phyloP scores from a whole-genome alignment of 2,113 vertebrate genomes.

The Passer montanus region DNA sequence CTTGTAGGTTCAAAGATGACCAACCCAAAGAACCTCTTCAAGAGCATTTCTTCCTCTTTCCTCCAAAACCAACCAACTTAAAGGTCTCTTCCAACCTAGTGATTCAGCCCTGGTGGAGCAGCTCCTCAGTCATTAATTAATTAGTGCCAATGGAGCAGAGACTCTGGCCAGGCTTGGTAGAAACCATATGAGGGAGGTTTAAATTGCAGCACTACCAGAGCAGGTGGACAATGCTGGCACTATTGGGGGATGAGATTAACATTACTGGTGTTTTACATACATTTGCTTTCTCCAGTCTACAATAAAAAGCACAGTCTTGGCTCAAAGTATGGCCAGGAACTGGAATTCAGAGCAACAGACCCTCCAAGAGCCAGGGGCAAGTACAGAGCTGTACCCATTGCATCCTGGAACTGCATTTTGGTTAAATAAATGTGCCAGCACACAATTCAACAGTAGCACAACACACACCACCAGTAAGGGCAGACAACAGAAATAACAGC shows the following conservation, averaged over 20 bases:
- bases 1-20: neutral
- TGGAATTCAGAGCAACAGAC: neutral
- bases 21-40: neutral
- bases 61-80: neutral
- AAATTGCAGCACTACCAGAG: rapidly evolving
- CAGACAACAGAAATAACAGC: neutral
- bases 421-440: neutral
- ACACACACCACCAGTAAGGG: neutral
- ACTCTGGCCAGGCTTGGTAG: neutral
- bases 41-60: too few relatives aligned
- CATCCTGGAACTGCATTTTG: neutral
- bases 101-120: neutral
- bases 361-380: neutral
- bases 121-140: neutral
- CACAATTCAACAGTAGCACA: neutral
- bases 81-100: neutral
- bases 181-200: rapidly evolving
- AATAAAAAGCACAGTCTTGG: neutral
- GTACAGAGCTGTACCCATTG: neutral
- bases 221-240: neutral
- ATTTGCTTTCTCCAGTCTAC: neutral
- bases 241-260: neutral
- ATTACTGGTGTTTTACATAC: neutral
- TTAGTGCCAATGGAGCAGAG: neutral
- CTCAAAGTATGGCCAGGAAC: neutral